These are phyloP conservation scores for Nomada lathburiana DNA, from an alignment of 2,888 invertebrate genomes.

Conservation along the genomic window DNA sequence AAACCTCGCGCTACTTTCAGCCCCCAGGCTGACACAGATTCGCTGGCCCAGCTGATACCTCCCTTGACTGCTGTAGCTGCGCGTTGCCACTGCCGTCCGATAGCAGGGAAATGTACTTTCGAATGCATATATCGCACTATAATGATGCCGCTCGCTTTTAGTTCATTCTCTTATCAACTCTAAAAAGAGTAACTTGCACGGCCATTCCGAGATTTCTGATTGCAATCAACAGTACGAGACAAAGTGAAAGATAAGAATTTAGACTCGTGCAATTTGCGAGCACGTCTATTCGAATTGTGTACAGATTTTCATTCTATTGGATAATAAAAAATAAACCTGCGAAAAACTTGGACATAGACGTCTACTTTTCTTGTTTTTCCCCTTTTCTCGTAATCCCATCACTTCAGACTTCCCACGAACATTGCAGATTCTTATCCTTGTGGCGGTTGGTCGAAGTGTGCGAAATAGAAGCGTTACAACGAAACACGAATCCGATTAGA, in stretches of 20 bases:
- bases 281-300: too few species aligned
- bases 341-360: too few species aligned
- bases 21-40: constrained; percentile 38
- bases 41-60: constrained; percentile 25
- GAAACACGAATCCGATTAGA: constrained; percentile 61
- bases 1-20: constrained; percentile 27
- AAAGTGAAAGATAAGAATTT: too few species aligned
- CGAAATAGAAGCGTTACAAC: constrained; percentile 21
- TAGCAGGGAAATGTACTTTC: background rate
- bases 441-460: background rate
- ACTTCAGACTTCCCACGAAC: background rate
- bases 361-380: too few species aligned
- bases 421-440: background rate
- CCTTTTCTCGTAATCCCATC: too few species aligned
- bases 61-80: constrained; percentile 18
- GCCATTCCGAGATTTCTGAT: too few species aligned
- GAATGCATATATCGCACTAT: background rate
- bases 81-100: background rate
- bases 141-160: background rate
- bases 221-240: too few species aligned
- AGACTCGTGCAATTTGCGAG: too few species aligned
- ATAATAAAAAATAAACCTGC: too few species aligned
- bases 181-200: too few species aligned
- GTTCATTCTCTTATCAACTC: background rate
- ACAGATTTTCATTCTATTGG: too few species aligned